Conservation (phyloP, 2,888 invertebrate genomes). For the Temnothorax unifasciatus region DNA sequence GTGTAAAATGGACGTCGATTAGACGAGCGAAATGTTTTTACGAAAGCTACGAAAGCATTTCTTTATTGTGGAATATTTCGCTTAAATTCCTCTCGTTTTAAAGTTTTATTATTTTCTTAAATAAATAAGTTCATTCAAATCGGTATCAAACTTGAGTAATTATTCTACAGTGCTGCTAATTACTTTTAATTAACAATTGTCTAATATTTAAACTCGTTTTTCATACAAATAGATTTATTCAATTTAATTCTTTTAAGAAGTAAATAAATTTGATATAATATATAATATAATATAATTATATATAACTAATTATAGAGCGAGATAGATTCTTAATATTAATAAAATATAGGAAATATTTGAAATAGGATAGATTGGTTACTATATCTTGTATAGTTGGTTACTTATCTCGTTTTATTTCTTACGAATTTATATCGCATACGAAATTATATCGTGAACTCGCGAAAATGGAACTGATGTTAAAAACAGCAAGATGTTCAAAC, state of each 20-base stretch:
- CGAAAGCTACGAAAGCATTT: not conserved
- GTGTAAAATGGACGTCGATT: not conserved
- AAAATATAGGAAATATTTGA: not conserved
- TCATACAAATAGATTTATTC: not conserved
- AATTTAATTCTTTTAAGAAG: not conserved
- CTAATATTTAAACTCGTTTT: not conserved
- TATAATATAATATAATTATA: too few species aligned
- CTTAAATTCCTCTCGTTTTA: not conserved
- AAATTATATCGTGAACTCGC: not conserved
- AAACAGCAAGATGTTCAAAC: not conserved
- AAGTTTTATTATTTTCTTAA: not conserved
- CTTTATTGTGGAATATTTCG: not conserved
- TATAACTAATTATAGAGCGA: not conserved
- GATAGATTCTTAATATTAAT: not conserved
- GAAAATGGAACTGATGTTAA: not conserved
- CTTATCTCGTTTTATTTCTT: not conserved
- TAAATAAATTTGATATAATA: constrained; percentile 5
- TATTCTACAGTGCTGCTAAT: not conserved
- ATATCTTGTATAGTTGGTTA: too few species aligned
- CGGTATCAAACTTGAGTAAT: not conserved
- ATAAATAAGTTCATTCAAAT: not conserved
- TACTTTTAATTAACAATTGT: not conserved
- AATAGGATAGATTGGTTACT: not conserved
- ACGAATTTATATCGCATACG: not conserved
- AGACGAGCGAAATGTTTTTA: not conserved